Base-by-base conservation (phyloP, 2,888 invertebrate genomes). In the Molorchus minor region DNA sequence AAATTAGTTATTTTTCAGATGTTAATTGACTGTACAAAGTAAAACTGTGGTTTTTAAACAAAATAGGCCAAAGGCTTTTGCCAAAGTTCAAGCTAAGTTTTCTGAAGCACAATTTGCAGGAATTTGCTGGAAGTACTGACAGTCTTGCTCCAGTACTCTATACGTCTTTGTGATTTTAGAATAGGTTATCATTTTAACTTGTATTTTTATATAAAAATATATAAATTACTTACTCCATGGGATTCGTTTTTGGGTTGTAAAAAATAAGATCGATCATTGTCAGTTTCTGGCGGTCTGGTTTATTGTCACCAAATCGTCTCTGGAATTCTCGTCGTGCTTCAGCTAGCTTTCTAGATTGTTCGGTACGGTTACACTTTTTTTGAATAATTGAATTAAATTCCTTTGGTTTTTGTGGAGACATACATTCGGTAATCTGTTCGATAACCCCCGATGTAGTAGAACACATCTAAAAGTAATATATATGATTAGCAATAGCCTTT, bases 251-350 rank as follows among this genome's bases (percentile, higher is more conserved):
- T 2, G 96, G 96, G 82, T 96, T 96, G 81, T 93, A 96, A 81
- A 91, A 94, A 73, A 96, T 94, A 51, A 96, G 86, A 81, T 96
- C 96, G 69, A 92, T 90, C 94, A 97, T 96, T 41, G 92, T 95
- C 67, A 96, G 85, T 64, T 84, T 83, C 0, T 86, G 84, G 56
- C 89, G 88, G 67, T 89, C 88, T 0, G 87, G 86, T 55, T 78
- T 75, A 58, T 80, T 81, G 36, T 82, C 77, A 46, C 82, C 82
- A 72, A 84, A 84, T 67, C 84, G 84, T 20, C 80, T 70, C 4
- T 80, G 70, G 71, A 86, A 85, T 59, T 85, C 84, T 43, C 82
- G 80, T 64, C 83, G 79, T 15, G 86, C 84, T 72, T 85, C 81
- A 13, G 83, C 81, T 63, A 86, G 62, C 78, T 85, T 83, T 67